Conservation (phyloP, 2,888 invertebrate genomes). For the Therioaphis trifolii region DNA sequence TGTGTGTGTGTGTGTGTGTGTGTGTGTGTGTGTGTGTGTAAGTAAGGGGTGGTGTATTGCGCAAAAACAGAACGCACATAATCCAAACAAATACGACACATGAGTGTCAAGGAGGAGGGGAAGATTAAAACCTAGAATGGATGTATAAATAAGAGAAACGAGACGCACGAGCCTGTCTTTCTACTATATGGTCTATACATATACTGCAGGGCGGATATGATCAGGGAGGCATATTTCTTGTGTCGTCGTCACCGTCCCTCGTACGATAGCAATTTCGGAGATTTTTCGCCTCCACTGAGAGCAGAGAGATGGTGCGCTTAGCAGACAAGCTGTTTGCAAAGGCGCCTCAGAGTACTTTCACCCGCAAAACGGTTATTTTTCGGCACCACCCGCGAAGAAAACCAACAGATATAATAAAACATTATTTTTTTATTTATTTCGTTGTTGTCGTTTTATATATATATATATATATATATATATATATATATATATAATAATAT, state of each 20-base stretch:
- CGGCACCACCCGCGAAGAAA: slow-evolving; percentile 41
- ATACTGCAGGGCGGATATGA: slow-evolving; percentile 35
- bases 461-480: too few species aligned
- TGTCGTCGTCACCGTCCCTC: slow-evolving; percentile 34
- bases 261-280: slow-evolving; percentile 29
- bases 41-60: neutral
- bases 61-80: slow-evolving; percentile 16
- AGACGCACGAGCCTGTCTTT: neutral
- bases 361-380: slow-evolving; percentile 43
- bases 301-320: neutral
- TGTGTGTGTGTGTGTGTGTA: neutral
- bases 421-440: slow-evolving; percentile 33
- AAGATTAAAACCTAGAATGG: slow-evolving; percentile 57
- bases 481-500: neutral
- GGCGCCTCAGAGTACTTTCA: slow-evolving; percentile 59
- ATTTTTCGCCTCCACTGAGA: slow-evolving; percentile 10
- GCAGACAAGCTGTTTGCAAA: slow-evolving; percentile 56
- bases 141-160: slow-evolving; percentile 52
- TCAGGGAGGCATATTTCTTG: slow-evolving; percentile 57
- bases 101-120: neutral
- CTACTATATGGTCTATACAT: neutral
- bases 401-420: slow-evolving; percentile 40
- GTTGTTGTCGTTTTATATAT: neutral
- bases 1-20: neutral
- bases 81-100: slow-evolving; percentile 32